These are phyloP conservation scores for Agrochola litura DNA, from an alignment of 2,888 invertebrate genomes.

Conservation along the genomic window DNA sequence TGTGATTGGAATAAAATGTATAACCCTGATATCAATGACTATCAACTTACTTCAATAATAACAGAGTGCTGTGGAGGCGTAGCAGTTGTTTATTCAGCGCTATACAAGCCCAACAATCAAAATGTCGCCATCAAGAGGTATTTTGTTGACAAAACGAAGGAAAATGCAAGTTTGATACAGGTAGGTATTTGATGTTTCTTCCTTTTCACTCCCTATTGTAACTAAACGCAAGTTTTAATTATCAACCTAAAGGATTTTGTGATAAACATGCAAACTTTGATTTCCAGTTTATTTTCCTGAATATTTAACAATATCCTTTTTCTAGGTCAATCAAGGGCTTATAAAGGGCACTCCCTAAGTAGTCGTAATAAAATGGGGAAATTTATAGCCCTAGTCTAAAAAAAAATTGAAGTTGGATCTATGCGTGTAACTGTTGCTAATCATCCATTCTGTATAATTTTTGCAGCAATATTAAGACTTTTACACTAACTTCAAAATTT, in stretches of 20 bases:
- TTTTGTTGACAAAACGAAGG: slow-evolving; percentile 93
- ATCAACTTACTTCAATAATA: slow-evolving; percentile 92
- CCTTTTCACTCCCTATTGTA: not conserved
- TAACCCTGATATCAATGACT: slow-evolving; percentile 91
- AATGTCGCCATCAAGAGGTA: slow-evolving; percentile 94
- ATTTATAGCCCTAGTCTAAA: not conserved
- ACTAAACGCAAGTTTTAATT: not conserved
- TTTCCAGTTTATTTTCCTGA: slow-evolving; percentile 6
- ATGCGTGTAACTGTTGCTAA: not conserved
- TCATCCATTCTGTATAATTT: not conserved
- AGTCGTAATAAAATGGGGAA: not conserved
- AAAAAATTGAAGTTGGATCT: not conserved
- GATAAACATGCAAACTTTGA: not conserved
- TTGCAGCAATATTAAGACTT: not conserved
- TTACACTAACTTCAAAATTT: not conserved
- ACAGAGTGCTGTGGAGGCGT: slow-evolving; percentile 93
- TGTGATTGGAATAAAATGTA: slow-evolving; percentile 82
- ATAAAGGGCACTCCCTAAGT: slow-evolving; percentile 45
- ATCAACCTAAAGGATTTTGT: not conserved
- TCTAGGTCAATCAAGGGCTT: slow-evolving; percentile 61
- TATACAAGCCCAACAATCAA: slow-evolving; percentile 92
- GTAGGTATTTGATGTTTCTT: slow-evolving; percentile 82
- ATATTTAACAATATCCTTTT: slow-evolving; percentile 7
- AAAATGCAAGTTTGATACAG: slow-evolving; percentile 91
- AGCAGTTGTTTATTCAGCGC: slow-evolving; percentile 93